Conservation (phyloP, 2,888 invertebrate genomes). For the Drosophila sordidapex region DNA sequence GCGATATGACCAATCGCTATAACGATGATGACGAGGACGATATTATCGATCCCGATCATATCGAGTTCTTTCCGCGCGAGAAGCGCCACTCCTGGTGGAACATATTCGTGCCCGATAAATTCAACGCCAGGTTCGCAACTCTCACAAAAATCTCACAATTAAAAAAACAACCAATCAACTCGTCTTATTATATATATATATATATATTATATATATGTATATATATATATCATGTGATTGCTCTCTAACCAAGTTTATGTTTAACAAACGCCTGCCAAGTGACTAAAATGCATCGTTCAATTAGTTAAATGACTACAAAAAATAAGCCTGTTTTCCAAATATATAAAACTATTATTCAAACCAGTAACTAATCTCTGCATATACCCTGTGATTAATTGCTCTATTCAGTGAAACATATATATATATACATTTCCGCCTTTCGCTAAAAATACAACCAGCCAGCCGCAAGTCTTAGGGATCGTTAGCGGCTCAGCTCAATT, state of each 20-base stretch:
- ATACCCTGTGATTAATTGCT: constrained; percentile 34
- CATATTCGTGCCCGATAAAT: constrained; percentile 92
- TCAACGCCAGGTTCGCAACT: constrained; percentile 87
- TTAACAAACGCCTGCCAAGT: constrained; percentile 66
- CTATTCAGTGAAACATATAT: background rate
- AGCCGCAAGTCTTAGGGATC: constrained; percentile 5
- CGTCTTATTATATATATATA: background rate
- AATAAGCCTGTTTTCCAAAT: constrained; percentile 3
- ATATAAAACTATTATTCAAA: constrained; percentile 5
- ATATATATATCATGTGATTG: constrained; percentile 26
- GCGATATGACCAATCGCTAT: constrained; percentile 60
- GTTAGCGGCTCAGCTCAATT: constrained; percentile 15
- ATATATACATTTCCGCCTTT: constrained; percentile 23
- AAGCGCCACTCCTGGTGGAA: constrained; percentile 96
- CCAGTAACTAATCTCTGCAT: constrained; percentile 43
- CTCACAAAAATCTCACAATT: background rate
- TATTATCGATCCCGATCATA: constrained; percentile 75
- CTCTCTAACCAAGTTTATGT: constrained; percentile 45
- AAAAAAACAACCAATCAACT: background rate
- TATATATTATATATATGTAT: too few relatives aligned
- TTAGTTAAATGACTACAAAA: constrained; percentile 1
- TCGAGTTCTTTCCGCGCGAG: constrained; percentile 85
- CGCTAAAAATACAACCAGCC: constrained; percentile 2
- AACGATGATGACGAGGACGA: constrained; percentile 71
- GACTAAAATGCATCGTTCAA: constrained; percentile 46